Evolutionary conservation across 2,888 invertebrate species (phyloP).

Genomic region (Brassicogethes aeneus): DNA sequence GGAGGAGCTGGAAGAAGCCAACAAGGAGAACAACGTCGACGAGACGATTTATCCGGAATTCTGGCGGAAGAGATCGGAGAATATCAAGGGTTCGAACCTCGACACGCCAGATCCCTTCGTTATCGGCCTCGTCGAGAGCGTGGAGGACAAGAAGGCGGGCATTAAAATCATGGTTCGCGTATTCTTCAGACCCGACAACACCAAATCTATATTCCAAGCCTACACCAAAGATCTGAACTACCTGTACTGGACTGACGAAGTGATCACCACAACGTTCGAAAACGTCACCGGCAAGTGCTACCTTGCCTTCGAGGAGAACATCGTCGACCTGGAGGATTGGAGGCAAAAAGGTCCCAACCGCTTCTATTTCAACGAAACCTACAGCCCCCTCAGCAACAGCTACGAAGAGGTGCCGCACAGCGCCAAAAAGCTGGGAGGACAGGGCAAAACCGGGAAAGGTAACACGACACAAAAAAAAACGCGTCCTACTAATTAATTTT

Average conservation of each 20-base stretch:
- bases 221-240: conserved; percentile 62
- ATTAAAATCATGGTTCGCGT: conserved; percentile 59
- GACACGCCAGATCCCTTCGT: conserved; percentile 70
- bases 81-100: conserved; percentile 59
- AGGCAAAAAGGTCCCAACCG: conserved; percentile 53
- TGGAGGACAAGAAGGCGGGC: conserved; percentile 43
- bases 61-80: conserved; percentile 65
- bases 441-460: conserved; percentile 44
- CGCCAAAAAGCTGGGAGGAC: conserved; percentile 49
- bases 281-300: conserved; percentile 62
- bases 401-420: conserved; percentile 54
- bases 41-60: conserved; percentile 72
- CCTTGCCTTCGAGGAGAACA: conserved; percentile 52
- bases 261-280: conserved; percentile 47
- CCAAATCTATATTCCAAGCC: conserved; percentile 46
- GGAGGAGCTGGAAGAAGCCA: conserved; percentile 9
- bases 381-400: conserved; percentile 46
- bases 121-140: conserved; percentile 59
- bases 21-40: conserved; percentile 47
- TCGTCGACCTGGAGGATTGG: conserved; percentile 51
- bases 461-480: no score
- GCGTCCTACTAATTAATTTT: no score
- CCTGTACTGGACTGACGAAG: conserved; percentile 71
- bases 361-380: conserved; percentile 67
- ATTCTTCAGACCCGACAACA: conserved; percentile 70